These are phyloP conservation scores for Caenorhabditis tropicalis DNA, from an alignment of 1,140 invertebrate species.

Conservation along the genomic window DNA sequence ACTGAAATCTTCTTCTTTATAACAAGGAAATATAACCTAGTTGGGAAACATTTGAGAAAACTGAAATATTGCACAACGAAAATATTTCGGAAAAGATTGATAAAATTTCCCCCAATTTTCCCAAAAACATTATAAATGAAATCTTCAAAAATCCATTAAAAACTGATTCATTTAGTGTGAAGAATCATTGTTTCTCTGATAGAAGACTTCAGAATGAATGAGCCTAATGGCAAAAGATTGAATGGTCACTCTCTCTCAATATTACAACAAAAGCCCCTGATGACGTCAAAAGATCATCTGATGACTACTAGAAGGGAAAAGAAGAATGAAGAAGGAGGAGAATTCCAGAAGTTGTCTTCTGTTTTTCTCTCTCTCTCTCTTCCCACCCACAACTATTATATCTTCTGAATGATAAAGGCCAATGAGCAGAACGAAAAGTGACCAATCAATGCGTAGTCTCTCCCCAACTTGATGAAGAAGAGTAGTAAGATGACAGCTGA, in stretches of 20 bases:
- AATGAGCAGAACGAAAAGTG: slow-evolving; percentile 22
- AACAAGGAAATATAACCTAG: too few species aligned
- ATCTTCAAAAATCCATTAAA: too few species aligned
- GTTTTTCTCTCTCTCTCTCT: too few species aligned
- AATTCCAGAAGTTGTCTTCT: too few species aligned
- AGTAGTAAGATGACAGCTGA: slow-evolving; percentile 40
- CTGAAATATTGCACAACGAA: too few species aligned
- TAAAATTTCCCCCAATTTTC: too few species aligned
- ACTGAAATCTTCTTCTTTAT: too few species aligned
- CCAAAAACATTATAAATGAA: too few species aligned
- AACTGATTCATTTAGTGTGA: too few species aligned
- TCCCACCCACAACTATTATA: not conserved
- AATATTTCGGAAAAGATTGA: too few species aligned
- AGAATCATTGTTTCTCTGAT: not conserved
- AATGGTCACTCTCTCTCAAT: not conserved
- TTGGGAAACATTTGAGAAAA: too few species aligned
- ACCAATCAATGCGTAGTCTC: slow-evolving; percentile 29
- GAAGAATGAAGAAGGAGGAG: not conserved
- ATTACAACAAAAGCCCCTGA: not conserved
- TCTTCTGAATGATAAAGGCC: slow-evolving; percentile 2
- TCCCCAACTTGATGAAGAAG: slow-evolving; percentile 10
- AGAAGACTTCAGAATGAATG: not conserved
- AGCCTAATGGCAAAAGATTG: not conserved
- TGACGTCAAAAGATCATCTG: not conserved
- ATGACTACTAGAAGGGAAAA: not conserved